Evolutionary conservation across 2,888 invertebrate genomes (phyloP).

Genomic region (Plebejus anna): DNA sequence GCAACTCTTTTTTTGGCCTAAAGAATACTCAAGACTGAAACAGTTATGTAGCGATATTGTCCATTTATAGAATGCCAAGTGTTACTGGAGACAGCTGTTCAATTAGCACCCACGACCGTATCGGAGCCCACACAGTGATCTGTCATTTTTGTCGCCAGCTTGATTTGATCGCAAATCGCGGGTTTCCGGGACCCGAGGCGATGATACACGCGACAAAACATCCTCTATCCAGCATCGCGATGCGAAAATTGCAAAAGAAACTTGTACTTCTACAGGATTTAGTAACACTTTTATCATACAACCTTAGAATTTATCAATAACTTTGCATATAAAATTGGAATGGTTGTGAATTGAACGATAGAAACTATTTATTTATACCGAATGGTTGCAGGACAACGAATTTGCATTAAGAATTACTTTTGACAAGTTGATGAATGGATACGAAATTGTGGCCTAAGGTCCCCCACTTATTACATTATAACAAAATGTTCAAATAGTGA

Average conservation of each 20-base stretch:
- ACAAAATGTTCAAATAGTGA: background rate
- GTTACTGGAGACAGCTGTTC: slow-evolving; percentile 40
- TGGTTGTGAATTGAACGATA: background rate
- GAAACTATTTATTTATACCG: background rate
- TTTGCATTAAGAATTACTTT: background rate
- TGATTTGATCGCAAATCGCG: slow-evolving; percentile 11
- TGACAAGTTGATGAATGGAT: background rate
- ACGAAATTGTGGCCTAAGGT: background rate
- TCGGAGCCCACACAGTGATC: slow-evolving; percentile 39
- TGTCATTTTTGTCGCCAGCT: slow-evolving; percentile 23
- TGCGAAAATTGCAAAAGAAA: background rate
- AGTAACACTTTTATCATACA: background rate
- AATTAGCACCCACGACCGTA: slow-evolving; percentile 43
- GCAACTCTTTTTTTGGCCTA: background rate
- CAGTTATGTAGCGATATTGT: slow-evolving; percentile 36
- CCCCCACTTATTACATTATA: background rate
- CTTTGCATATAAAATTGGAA: slow-evolving; percentile 1
- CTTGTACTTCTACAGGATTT: background rate
- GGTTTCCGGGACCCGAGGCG: slow-evolving; percentile 6
- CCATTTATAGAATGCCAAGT: slow-evolving; percentile 37
- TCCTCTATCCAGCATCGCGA: background rate
- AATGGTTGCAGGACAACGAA: slow-evolving; percentile 10
- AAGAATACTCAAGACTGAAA: slow-evolving; percentile 3
- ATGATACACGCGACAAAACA: background rate
- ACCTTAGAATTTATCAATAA: slow-evolving; percentile 11